A percentile compares a stretch with the other conserved stretches of the same genome.
Conservation (phyloP, 2,888 invertebrate genomes). For the Melipona bicolor region DNA sequence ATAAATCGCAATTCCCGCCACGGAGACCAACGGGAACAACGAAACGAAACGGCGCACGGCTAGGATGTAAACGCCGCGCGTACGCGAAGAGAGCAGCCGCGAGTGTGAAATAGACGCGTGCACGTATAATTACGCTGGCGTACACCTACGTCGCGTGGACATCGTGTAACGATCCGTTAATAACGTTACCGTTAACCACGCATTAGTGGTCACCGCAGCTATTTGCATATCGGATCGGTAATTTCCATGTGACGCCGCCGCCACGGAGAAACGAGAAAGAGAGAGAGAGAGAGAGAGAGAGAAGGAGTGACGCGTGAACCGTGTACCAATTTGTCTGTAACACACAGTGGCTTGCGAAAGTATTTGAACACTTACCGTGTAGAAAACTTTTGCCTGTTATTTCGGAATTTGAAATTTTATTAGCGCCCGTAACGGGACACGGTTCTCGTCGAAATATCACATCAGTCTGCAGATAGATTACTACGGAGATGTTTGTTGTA, state of each 20-base stretch:
- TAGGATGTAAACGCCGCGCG: too few relatives aligned
- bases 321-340: too few relatives aligned
- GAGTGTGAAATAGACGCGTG: constrained; percentile 51
- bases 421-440: not conserved
- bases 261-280: constrained; percentile 18
- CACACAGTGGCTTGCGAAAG: not conserved
- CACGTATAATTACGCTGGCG: constrained; percentile 58
- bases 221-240: constrained; percentile 81
- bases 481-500: too few relatives aligned
- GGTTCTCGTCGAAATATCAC: not conserved
- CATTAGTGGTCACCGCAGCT: constrained; percentile 75
- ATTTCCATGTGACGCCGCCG: constrained; percentile 72
- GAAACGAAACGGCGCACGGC: too few relatives aligned
- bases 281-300: not conserved
- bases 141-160: constrained; percentile 60
- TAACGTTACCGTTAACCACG: constrained; percentile 79
- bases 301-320: not conserved
- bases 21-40: not conserved
- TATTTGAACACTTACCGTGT: not conserved
- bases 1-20: constrained; percentile 25
- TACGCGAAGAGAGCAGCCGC: not conserved
- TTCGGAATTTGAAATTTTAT: not conserved
- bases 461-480: too few relatives aligned
- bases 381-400: not conserved
- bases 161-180: constrained; percentile 77